phyloP scores from a whole-genome alignment of 2,888 invertebrate genomes.

The Lycophotia porphyrea region DNA sequence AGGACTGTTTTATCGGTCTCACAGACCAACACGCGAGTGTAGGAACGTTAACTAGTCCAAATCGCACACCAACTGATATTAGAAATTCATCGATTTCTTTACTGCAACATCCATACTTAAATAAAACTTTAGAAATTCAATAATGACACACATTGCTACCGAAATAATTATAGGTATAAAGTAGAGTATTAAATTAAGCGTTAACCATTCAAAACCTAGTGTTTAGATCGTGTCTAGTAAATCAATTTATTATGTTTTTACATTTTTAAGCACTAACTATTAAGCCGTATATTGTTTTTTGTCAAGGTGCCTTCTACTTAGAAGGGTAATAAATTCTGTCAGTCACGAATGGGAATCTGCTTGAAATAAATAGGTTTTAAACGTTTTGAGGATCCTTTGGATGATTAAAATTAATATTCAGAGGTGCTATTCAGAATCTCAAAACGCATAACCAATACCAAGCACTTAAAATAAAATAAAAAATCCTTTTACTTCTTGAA shows the following conservation, averaged over 20 bases:
- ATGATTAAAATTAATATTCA: background rate
- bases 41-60: too few species aligned
- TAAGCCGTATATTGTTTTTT: constrained; percentile 37
- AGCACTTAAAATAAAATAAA: too few species aligned
- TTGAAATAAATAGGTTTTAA: constrained; percentile 35
- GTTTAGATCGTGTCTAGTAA: constrained; percentile 53
- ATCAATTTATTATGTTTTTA: constrained; percentile 40
- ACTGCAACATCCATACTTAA: too few species aligned
- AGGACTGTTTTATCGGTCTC: too few species aligned
- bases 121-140: background rate
- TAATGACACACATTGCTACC: constrained; percentile 5
- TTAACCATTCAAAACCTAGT: constrained; percentile 17
- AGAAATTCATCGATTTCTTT: too few species aligned
- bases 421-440: background rate
- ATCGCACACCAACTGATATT: too few species aligned
- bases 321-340: background rate
- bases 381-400: constrained; percentile 9
- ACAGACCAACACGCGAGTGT: too few species aligned
- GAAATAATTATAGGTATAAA: background rate
- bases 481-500: too few species aligned
- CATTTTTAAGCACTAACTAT: constrained; percentile 2
- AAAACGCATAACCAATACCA: too few species aligned
- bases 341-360: constrained; percentile 36
- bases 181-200: constrained; percentile 12
- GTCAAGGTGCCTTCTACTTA: constrained; percentile 42